These are phyloP conservation scores for Tromatobia lineatoria DNA, from an alignment of 2,888 invertebrate genomes.

Conservation along the genomic window DNA sequence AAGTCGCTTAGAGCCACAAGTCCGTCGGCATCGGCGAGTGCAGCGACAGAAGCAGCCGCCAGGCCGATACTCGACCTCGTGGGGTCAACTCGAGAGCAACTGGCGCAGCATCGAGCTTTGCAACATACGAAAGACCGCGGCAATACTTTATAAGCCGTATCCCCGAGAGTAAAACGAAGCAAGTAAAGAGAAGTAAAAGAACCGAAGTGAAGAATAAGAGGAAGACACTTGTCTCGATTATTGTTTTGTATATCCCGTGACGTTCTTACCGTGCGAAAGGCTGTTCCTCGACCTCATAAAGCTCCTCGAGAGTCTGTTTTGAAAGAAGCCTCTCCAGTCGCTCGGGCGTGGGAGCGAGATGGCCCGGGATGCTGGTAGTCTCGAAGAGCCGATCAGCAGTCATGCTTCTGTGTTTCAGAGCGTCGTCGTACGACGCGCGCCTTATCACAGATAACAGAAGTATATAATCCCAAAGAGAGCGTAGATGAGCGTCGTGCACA, in stretches of 20 bases:
- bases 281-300: conserved; percentile 85
- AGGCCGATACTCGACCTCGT: conserved; percentile 69
- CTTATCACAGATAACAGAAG: conserved; percentile 54
- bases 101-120: conserved; percentile 22
- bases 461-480: conserved; percentile 67
- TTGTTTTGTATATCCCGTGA: conserved; percentile 1
- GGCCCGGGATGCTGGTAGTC: conserved; percentile 85
- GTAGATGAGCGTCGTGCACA: conserved; percentile 23
- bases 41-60: not conserved
- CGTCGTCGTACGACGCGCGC: conserved; percentile 49
- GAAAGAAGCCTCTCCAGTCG: conserved; percentile 84
- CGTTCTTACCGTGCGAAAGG: conserved; percentile 84
- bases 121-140: conserved; percentile 29
- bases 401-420: conserved; percentile 75
- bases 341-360: conserved; percentile 85
- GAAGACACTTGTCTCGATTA: conserved; percentile 15
- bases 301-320: conserved; percentile 84
- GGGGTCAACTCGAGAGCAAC: conserved; percentile 69
- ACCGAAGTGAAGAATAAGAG: not conserved
- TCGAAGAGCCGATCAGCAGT: conserved; percentile 84
- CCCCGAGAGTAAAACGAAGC: conserved; percentile 6
- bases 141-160: conserved; percentile 2
- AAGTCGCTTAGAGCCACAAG: not conserved
- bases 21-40: not conserved
- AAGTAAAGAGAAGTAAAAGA: not conserved